phyloP scores from a whole-genome alignment of 2,888 invertebrate species.

The Coelopa pilipes region DNA sequence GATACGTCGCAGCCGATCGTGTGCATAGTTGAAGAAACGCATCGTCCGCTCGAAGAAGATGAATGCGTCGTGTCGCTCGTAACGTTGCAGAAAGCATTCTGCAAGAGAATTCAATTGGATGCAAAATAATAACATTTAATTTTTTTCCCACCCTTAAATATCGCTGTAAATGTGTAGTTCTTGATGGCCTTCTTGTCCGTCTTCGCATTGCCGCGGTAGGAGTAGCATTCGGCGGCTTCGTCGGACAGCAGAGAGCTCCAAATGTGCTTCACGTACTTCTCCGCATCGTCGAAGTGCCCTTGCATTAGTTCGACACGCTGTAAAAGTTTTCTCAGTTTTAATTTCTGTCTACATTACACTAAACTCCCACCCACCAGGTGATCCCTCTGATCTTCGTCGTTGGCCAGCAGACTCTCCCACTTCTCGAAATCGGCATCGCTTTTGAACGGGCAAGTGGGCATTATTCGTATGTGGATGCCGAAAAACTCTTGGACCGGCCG shows the following conservation, averaged over 20 bases:
- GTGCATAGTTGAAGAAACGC: constrained; percentile 39
- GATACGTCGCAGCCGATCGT: constrained; percentile 33
- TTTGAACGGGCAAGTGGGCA: constrained; percentile 30
- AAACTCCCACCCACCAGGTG: constrained; percentile 25
- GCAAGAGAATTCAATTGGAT: not conserved
- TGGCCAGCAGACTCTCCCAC: constrained; percentile 34
- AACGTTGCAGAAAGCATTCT: constrained; percentile 39
- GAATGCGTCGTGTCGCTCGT: constrained; percentile 29
- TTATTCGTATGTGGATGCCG: constrained; percentile 21
- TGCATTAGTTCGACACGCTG: constrained; percentile 39
- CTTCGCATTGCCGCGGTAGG: constrained; percentile 37
- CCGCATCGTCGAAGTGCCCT: constrained; percentile 34
- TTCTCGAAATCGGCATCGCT: constrained; percentile 37
- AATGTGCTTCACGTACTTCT: constrained; percentile 39
- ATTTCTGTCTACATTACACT: not conserved
- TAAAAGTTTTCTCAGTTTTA: not conserved
- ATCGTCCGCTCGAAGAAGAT: constrained; percentile 37
- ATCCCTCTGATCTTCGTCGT: constrained; percentile 38
- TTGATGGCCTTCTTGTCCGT: constrained; percentile 38
- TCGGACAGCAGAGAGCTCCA: constrained; percentile 37
- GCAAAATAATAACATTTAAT: not conserved
- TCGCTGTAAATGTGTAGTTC: constrained; percentile 36
- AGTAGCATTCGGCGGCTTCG: constrained; percentile 32
- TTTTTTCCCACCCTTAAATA: constrained; percentile 36
- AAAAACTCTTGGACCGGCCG: constrained; percentile 16